Base-by-base conservation (phyloP, 1,140 invertebrate genomes). In the Leptopilina boulardi region DNA sequence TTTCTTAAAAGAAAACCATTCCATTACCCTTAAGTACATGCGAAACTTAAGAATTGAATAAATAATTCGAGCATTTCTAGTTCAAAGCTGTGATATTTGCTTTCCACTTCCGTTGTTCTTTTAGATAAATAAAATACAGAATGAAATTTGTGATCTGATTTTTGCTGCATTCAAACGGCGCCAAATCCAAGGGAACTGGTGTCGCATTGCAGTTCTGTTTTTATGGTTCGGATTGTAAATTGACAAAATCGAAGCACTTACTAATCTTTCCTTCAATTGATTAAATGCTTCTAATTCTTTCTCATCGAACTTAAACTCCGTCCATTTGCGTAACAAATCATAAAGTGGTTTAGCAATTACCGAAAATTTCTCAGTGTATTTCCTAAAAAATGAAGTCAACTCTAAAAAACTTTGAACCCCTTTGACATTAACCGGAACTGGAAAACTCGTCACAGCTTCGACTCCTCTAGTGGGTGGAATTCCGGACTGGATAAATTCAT, bases 281-380 rank as follows among this genome's bases (percentile, higher is more conserved):
- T 76, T 26, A 59, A 76, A 76, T n/a, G 66, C 44, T 10, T 66
- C 11, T n/a, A 77, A 70, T 19, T 77, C 66, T 23, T 73, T 51
- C 26, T 66, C 13, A 13, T 9, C 70, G 13, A 77, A 72, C 26
- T 21, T 15, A 41, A 73, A 73, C 19, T 51, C 44, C 9, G 15
- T 13, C 5, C 23, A 41, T 66, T 47, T 47, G 44, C 15, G 30
- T 23, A 70, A 13, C 2, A 66, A 2, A 19, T 73, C 38, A 18
- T 73, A 47, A 0, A 70, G n/a, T 44, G 71, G 56, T 34, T 77
- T 73, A 2, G 71, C 71, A 2, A 71, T 71, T 2, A 34, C 0
- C n/a, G 41, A 23, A 42, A 71, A 71, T 19, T 9, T 42, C 3
- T 30, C 26, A n/a, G 42, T 9, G 42, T 38, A 11, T 41, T 71